phyloP scores from a whole-genome alignment of 2,113 vertebrate species.

The Microcebus murinus region DNA sequence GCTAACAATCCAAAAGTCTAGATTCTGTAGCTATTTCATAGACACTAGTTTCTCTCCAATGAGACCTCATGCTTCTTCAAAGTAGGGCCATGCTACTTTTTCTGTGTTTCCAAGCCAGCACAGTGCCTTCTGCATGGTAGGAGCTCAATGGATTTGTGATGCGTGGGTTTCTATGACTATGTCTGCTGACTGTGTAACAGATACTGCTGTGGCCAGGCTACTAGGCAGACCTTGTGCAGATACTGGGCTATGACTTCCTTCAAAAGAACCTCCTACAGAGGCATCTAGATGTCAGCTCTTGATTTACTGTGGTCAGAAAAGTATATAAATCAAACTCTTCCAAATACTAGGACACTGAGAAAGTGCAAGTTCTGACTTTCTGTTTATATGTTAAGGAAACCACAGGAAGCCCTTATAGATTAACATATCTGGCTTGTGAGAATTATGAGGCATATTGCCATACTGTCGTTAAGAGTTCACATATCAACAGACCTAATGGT shows the following conservation, averaged over 20 bases:
- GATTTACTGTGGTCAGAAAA: not conserved
- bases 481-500: not conserved
- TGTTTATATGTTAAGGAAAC: constrained; percentile 51
- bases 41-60: not conserved
- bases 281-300: not conserved
- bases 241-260: not conserved
- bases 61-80: not conserved
- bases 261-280: not conserved
- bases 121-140: not conserved
- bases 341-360: not conserved
- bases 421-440: not conserved
- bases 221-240: not conserved
- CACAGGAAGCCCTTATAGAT: not conserved
- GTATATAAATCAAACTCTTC: constrained; percentile 3
- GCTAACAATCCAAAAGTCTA: not conserved
- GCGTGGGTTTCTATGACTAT: not conserved
- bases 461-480: not conserved
- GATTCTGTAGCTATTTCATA: not conserved
- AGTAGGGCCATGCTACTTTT: not conserved
- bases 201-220: not conserved
- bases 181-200: not conserved
- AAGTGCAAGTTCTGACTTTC: constrained; percentile 11
- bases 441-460: not conserved
- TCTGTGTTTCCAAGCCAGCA: not conserved
- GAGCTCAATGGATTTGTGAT: not conserved